Base-by-base conservation (phyloP, 2,888 invertebrate genomes). In the Epirrhoe tristata region DNA sequence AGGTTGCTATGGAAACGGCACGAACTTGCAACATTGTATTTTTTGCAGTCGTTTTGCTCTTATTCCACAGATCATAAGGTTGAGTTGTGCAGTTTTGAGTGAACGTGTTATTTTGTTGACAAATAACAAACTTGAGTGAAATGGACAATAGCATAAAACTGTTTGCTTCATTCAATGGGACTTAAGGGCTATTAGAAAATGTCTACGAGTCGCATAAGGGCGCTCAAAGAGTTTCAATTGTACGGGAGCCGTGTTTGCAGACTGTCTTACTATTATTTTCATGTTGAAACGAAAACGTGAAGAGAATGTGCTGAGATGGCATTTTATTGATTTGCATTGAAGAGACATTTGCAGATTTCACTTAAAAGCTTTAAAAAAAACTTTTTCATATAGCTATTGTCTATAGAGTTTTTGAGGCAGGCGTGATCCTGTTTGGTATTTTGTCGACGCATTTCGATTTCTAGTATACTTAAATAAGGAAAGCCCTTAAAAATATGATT, bases 121-220 rank as follows among this genome's bases (percentile, higher is more conserved):
- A 78, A 81, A 82, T 84, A 86, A 87, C 86, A 88, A 84, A 84
- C 83, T 83, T 79, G 79, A 84, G 80, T 83, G 81, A 85, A 89
- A 86, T 90, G 90, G 90, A 90, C 91, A 90, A 84, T 85, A 83
- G 86, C 79, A 85, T 88, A 87, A 89, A 89, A 90, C 88, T 91
- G 91, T 91, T 91, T 91, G 90, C 88, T 82, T 85, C 88, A 84
- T 85, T 87, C 81, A 80, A 86, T 81, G 83, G 85, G 84, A 83
- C 89, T 89, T 90, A 86, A 90, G 90, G 85, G 87, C 89, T 91
- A 89, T 91, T 91, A 90, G 86, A 86, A 43, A 84, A 87, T 86
- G 91, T 90, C 90, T 90, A 85, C 86, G 88, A 85, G 84, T 81
- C 79, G 75, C 75, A 74, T 81, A 80, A 81, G 81, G 81, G 77